phyloP scores from a whole-genome alignment of 37 sponge, comb jelly and placozoan species.

The Spongilla lacustris region DNA sequence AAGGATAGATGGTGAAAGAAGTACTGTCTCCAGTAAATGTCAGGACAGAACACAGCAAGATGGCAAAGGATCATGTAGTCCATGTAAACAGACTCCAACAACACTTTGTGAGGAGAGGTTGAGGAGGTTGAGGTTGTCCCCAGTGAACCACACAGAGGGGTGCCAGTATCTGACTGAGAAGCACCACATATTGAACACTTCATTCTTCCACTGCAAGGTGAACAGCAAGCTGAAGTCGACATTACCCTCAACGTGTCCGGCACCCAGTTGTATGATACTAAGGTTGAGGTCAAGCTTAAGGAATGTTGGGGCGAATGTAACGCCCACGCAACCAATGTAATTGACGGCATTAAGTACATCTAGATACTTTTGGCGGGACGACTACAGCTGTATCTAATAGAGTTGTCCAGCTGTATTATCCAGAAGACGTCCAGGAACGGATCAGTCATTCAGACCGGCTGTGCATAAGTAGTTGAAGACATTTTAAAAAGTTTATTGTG shows the following conservation, averaged over 20 bases:
- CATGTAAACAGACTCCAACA: conserved; percentile 34
- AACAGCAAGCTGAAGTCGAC: neutral
- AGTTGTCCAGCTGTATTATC: too few relatives aligned
- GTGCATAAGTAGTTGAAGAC: too few relatives aligned
- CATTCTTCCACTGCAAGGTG: neutral
- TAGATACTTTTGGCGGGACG: too few relatives aligned
- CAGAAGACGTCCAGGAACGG: too few relatives aligned
- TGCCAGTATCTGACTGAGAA: neutral
- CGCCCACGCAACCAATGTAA: neutral
- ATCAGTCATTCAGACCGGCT: too few relatives aligned
- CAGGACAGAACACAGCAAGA: conserved; percentile 17
- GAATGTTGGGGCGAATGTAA: neutral
- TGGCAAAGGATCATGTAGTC: conserved; percentile 7
- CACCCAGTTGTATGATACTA: neutral
- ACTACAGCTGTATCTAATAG: too few relatives aligned
- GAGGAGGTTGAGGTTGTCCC: neutral
- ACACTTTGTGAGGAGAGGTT: neutral
- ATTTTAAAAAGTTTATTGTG: too few relatives aligned
- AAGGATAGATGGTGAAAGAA: conserved; percentile 46
- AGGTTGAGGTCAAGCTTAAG: neutral
- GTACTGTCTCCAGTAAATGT: conserved; percentile 23
- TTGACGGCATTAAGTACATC: too few relatives aligned
- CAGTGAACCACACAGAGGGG: neutral
- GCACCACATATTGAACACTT: neutral
- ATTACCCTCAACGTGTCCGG: neutral